Evolutionary conservation across 2,888 invertebrate species (phyloP), one percentile per base, ranked within the genome.

Genomic region (Chaetogeoica ovagalla): DNA sequence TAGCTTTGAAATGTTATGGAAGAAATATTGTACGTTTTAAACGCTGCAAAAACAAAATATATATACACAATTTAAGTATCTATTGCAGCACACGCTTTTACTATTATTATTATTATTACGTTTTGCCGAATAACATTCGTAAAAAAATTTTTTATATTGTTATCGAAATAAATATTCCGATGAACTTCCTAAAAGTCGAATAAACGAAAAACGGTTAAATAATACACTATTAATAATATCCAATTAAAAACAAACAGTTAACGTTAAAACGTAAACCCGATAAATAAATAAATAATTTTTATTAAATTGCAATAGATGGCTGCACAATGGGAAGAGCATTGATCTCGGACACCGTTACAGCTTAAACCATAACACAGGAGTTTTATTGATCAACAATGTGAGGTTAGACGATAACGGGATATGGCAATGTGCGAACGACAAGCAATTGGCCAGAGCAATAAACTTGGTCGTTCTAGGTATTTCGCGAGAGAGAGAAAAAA

Each of bases 391-490:
- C 83, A 89, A 89, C 84, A 89, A 88, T 84, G 89, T 89, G 55
- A 85, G 89, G 63, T 86, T 89, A 81, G 90, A 91, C 39, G 92
- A 92, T 85, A 91, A 91, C 60, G 93, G 92, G 0, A 86, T 89
- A 72, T 94, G 93, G 91, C 89, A 89, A 81, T 94, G 93, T 85
- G 77, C 57, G 21, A 79, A 63, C 23, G 77, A 79, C 52, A 79
- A 79, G 63, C 77, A 79, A 63, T 69, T 70, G 55, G 77, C 77
- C 9, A 79, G 77, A 63, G 70, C 77, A 21, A 79, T 79, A 15
- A 71, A 75, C n/a, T 57, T 82, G 7, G 70, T 82, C 39, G 82
- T 83, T 57, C 43, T 82, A 71, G 82, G 82, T 82, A 74, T 39
- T n/a, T 37, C 17, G 11, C 9, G 43, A 17, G 9, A 63, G 63